Evolutionary conservation across 2,888 invertebrate genomes (phyloP).

Genomic region (Ceraclea dissimilis): DNA sequence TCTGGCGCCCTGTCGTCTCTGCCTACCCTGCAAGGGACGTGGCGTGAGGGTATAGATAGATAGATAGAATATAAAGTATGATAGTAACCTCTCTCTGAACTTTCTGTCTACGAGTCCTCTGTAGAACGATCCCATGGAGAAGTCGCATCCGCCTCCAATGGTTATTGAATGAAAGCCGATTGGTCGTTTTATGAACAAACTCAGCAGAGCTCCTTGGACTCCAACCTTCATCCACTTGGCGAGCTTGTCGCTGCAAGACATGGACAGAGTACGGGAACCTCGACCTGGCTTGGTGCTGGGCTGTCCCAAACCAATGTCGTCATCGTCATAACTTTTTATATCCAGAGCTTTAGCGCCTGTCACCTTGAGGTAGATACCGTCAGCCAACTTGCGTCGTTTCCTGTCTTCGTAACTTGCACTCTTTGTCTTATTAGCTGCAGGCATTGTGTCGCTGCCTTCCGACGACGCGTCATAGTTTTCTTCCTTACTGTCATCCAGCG

Average conservation of each 20-base stretch:
- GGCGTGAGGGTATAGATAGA: too few relatives aligned
- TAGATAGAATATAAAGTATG: slow-evolving; percentile 3
- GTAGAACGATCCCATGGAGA: slow-evolving; percentile 50
- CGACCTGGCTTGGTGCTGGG: slow-evolving; percentile 85
- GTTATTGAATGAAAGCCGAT: slow-evolving; percentile 64
- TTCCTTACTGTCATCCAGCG: too few relatives aligned
- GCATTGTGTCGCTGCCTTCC: not conserved
- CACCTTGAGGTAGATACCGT: slow-evolving; percentile 46
- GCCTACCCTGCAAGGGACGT: too few relatives aligned
- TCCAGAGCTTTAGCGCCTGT: slow-evolving; percentile 75
- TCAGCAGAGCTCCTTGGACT: slow-evolving; percentile 74
- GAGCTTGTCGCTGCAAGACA: slow-evolving; percentile 93
- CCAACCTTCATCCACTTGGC: slow-evolving; percentile 84
- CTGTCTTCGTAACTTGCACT: slow-evolving; percentile 5
- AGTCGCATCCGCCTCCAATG: slow-evolving; percentile 62
- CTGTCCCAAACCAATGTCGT: slow-evolving; percentile 55
- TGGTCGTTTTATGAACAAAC: slow-evolving; percentile 55
- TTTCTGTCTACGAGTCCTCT: slow-evolving; percentile 44
- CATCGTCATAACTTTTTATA: slow-evolving; percentile 29
- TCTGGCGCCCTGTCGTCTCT: too few relatives aligned
- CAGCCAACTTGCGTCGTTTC: slow-evolving; percentile 28
- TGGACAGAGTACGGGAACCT: slow-evolving; percentile 79
- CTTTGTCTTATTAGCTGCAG: not conserved
- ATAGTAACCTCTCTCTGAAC: too few relatives aligned
- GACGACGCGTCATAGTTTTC: not conserved